A percentile compares a stretch with the other conserved stretches of the same genome.
Evolutionary conservation across 2,888 invertebrate genomes (phyloP).

Genomic region (Scaptodrosophila latifasciaeformis): DNA sequence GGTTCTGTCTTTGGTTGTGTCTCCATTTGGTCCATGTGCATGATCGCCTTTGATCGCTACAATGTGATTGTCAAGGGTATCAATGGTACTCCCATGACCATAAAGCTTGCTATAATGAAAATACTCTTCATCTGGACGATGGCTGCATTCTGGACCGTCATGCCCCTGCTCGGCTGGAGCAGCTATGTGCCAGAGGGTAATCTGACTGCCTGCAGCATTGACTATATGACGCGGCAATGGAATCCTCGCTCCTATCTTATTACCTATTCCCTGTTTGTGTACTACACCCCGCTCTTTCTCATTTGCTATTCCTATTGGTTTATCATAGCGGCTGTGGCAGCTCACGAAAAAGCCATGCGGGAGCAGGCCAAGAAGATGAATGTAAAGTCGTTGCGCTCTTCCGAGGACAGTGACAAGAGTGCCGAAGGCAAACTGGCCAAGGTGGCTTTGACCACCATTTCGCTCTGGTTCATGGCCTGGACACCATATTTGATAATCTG

Average conservation of each 20-base stretch:
- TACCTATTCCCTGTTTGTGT: slow-evolving; percentile 85
- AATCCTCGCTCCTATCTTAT: slow-evolving; percentile 86
- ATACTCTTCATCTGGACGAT: slow-evolving; percentile 87
- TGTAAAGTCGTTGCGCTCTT: slow-evolving; percentile 88
- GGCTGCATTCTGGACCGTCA: slow-evolving; percentile 86
- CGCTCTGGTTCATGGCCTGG: slow-evolving; percentile 95
- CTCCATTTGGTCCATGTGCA: slow-evolving; percentile 95
- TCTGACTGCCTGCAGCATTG: slow-evolving; percentile 95
- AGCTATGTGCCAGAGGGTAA: slow-evolving; percentile 95
- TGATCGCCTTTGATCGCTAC: slow-evolving; percentile 94
- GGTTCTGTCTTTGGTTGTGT: slow-evolving; percentile 92
- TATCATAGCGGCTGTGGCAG: slow-evolving; percentile 82
- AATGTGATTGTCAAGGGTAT: slow-evolving; percentile 95
- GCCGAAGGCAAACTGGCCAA: slow-evolving; percentile 92
- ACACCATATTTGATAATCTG: slow-evolving; percentile 91
- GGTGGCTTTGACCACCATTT: slow-evolving; percentile 92
- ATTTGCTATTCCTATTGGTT: slow-evolving; percentile 92
- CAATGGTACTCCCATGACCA: slow-evolving; percentile 88
- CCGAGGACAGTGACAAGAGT: slow-evolving; percentile 85
- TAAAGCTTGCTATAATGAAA: slow-evolving; percentile 85
- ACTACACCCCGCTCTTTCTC: slow-evolving; percentile 83
- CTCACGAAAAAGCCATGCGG: slow-evolving; percentile 88
- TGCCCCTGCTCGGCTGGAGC: slow-evolving; percentile 91
- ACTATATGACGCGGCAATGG: slow-evolving; percentile 86
- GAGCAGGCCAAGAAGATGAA: slow-evolving; percentile 97